Evolutionary conservation across 92 coral and sea anemone species (phyloP), one percentile per base, ranked within the genome.

Genomic region (Heliopora coerulea): DNA sequence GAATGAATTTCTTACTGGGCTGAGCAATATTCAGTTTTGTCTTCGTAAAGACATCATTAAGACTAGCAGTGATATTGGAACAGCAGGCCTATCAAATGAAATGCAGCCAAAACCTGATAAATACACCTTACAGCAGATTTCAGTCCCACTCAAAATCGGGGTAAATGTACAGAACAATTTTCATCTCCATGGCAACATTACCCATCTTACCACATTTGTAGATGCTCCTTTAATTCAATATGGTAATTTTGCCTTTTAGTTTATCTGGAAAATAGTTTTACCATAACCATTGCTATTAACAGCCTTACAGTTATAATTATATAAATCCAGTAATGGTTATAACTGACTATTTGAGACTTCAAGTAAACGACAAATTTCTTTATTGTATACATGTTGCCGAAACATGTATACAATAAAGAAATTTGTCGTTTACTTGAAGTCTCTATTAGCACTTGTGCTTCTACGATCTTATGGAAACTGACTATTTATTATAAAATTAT

Each of bases 191-290:
- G 54, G 78, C 37, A 89, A 89, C 59, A 77, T 89, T 8, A 72
- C 88, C 23, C 89, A 84, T 72, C 74, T 89, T 11, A 87, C 91
- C 25, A 68, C 91, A 8, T 58, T 75, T 21, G 58, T 87, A 44
- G 68, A 74, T n/a, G 84, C 83, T n/a, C 62, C 80, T 12, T 11
- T 33, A 12, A 4, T 35, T 62, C 20, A 11, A 8, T 30, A 56
- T 70, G 77, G 77, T 70, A 50, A 70, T 54, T n/a, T 49, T 21
- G 17, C 14, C 1, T 27, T 2, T 15, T 24, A n/a, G 15, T 20
- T 56, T 4, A 23, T 59, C 6, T 35, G 2, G 8, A 12, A 59
- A 2, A 10, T 0, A 14, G 20, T 27, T 65, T 2, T 14, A 40
- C 54, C 28, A 6, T 17, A 24, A 15, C 42, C 42, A 37, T 37